phyloP scores from a whole-genome alignment of 2,888 invertebrate species.

The Meteorus colon region DNA sequence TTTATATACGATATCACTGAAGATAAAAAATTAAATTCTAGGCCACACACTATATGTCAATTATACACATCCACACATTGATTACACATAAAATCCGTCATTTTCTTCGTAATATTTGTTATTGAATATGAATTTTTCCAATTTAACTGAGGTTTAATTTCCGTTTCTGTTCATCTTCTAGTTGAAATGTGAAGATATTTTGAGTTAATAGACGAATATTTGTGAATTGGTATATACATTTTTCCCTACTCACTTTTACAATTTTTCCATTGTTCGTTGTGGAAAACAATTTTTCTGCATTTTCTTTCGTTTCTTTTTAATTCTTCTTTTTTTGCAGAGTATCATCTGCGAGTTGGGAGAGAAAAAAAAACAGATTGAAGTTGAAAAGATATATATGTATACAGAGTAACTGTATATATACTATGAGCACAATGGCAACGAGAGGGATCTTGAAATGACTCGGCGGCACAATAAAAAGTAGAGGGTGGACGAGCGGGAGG shows the following conservation, averaged over 20 bases:
- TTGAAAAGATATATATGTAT: not conserved
- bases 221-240: not conserved
- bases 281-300: not conserved
- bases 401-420: not conserved
- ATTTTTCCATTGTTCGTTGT: not conserved
- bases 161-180: not conserved
- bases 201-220: not conserved
- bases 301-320: not conserved
- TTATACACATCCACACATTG: not conserved
- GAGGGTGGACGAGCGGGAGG: not conserved
- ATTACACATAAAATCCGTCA: not conserved
- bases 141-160: not conserved
- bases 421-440: not conserved
- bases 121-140: not conserved
- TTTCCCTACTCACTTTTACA: not conserved
- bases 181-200: not conserved
- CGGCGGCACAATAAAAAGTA: not conserved
- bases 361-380: not conserved
- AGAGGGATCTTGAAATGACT: not conserved
- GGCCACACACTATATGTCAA: not conserved
- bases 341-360: not conserved
- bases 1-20: conserved; percentile 14
- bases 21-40: not conserved
- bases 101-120: not conserved
- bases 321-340: not conserved